Base-by-base conservation (phyloP, 30 jellyfish, hydroid and myxozoan genomes). In the Aurelia aurita region DNA sequence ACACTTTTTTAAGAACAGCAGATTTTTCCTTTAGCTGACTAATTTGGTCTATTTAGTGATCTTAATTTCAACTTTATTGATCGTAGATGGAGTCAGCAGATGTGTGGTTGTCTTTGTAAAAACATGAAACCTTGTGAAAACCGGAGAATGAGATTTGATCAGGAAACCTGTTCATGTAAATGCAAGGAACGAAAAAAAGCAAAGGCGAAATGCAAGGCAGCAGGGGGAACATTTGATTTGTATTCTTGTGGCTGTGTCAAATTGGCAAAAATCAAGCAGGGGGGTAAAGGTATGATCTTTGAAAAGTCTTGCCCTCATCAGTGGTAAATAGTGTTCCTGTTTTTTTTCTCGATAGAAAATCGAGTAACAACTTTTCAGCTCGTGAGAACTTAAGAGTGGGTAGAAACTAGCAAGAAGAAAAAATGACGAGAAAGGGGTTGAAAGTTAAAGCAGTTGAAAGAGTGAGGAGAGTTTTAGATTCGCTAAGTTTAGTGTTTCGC, bases 51-150 rank as follows among this genome's bases (percentile, higher is more conserved):
- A 3, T 34, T 34, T 2, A 34, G 4, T 2, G 46, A 34, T 34
- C 7, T 2, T 0, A 3, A 39, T 8, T 39, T 39, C 51, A 39
- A 39, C 9, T 15, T 8, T 39, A 39, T 39, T 39, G 51, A 39
- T 39, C 51, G 11, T 49, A 80, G 90, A 51, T 80, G 90, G 90
- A 66, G 70, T 19, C 35, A 19, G 22, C 57, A 3, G 53, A 8
- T 19, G 31, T 80, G 90, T 80, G 90, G 66, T 61, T 80, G 90
- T 70, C 43, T 47, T 51, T 80, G 90, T 57, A 63, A 25, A n/a
- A 80, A 80, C 69, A 45, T 82, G 32, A 32, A 16, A 45, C 15
- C 49, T 3, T 80, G 90, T 49, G 20, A 23, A 32, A 80, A 76
- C 87, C 32, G 83, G 39, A 59, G 90, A 28, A 51, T 44, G 43